A percentile compares a stretch with the other conserved stretches of the same genome.
phyloP scores from a whole-genome alignment of 2,888 invertebrate genomes.

The Nasonia oneida region DNA sequence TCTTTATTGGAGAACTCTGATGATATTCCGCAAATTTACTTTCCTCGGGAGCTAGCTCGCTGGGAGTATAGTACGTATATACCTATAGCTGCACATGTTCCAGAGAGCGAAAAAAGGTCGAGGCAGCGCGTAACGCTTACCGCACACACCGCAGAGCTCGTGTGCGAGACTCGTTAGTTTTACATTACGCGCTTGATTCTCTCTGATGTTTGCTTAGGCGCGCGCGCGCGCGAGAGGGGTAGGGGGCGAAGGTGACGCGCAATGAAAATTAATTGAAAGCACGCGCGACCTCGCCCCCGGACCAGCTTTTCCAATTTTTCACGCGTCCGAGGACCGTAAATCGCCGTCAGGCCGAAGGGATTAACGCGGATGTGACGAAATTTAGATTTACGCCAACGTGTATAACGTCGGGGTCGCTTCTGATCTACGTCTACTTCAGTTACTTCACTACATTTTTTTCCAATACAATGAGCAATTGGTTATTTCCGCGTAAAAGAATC shows the following conservation, averaged over 20 bases:
- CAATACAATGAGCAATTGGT: not conserved
- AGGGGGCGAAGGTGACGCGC: slow-evolving; percentile 17
- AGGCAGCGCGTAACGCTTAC: not conserved
- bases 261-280: slow-evolving; percentile 52
- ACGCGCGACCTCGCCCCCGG: not conserved
- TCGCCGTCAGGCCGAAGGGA: slow-evolving; percentile 17
- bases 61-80: too few relatives aligned
- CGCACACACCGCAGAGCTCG: slow-evolving; percentile 12
- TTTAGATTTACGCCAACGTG: not conserved
- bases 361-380: slow-evolving; percentile 26
- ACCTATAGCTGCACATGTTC: too few relatives aligned
- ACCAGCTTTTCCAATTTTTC: slow-evolving; percentile 20
- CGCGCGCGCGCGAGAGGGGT: not conserved
- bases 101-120: not conserved
- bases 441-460: too few relatives aligned
- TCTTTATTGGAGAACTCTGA: slow-evolving; percentile 15
- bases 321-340: not conserved
- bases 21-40: slow-evolving; percentile 12
- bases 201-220: slow-evolving; percentile 44
- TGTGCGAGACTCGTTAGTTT: slow-evolving; percentile 43
- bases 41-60: not conserved
- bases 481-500: not conserved
- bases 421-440: too few relatives aligned
- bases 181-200: slow-evolving; percentile 41
- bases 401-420: too few relatives aligned